These are phyloP conservation scores for Bothrops jararaca DNA, from an alignment of 2,113 vertebrate genomes.

Conservation along the genomic window DNA sequence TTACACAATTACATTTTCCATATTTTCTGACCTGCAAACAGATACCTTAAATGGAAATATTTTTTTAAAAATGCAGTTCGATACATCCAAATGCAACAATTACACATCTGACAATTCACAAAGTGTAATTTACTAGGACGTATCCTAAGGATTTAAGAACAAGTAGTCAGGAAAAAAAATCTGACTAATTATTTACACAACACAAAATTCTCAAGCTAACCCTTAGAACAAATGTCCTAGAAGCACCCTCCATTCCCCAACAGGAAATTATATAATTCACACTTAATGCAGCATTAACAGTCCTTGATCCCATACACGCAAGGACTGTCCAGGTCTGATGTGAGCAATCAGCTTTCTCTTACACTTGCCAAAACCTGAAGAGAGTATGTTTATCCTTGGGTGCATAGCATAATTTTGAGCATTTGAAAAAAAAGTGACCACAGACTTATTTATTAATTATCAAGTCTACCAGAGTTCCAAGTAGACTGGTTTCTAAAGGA, in stretches of 20 bases:
- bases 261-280: constrained; percentile 56
- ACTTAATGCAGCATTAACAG: constrained; percentile 67
- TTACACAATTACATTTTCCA: constrained; percentile 84
- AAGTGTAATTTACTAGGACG: constrained; percentile 80
- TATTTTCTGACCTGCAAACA: constrained; percentile 99
- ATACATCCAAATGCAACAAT: constrained; percentile 84
- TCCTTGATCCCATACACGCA: constrained; percentile 63
- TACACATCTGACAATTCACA: constrained; percentile 83
- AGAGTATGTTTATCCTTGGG: constrained; percentile 58
- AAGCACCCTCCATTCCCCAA: constrained; percentile 57
- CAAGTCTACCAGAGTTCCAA: neutral
- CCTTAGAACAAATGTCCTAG: constrained; percentile 64
- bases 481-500: constrained; percentile 27
- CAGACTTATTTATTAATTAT: constrained; percentile 50
- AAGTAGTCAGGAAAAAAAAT: constrained; percentile 73
- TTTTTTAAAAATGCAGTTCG: constrained; percentile 70
- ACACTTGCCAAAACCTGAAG: constrained; percentile 63
- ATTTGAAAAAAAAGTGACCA: constrained; percentile 59
- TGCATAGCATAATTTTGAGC: constrained; percentile 66
- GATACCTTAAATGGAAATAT: constrained; percentile 85
- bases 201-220: constrained; percentile 70
- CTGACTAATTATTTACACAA: constrained; percentile 78
- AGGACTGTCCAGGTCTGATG: constrained; percentile 53
- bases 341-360: constrained; percentile 63
- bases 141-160: constrained; percentile 79